phyloP scores from a whole-genome alignment of 2,797 vertebrate species.

The Astyanax mexicanus region DNA sequence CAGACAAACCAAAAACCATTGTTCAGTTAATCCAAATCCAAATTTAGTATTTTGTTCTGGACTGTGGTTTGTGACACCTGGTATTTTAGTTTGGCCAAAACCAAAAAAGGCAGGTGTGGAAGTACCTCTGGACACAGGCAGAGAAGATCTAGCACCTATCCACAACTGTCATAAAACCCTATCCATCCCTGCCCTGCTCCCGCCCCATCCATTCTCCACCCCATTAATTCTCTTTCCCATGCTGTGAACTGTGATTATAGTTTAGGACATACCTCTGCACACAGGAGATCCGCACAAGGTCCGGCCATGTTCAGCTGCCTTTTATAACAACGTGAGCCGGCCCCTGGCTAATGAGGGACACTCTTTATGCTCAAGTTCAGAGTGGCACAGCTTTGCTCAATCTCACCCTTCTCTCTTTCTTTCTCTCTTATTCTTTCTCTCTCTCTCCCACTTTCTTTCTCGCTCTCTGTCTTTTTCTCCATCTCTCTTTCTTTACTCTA shows the following conservation, averaged over 20 bases:
- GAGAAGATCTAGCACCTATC: too few relatives aligned
- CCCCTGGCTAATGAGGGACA: slow-evolving; percentile 26
- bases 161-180: not conserved
- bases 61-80: too few relatives aligned
- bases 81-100: too few relatives aligned
- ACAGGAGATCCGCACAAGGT: not conserved
- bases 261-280: not conserved
- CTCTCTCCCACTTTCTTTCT: not conserved
- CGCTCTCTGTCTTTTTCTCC: not conserved
- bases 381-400: slow-evolving; percentile 1
- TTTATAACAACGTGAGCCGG: not conserved
- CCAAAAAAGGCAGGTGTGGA: too few relatives aligned
- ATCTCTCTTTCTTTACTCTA: not conserved
- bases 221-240: not conserved
- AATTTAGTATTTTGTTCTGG: too few relatives aligned
- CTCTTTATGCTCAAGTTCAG: slow-evolving; percentile 17
- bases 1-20: too few relatives aligned
- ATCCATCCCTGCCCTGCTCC: not conserved
- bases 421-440: not conserved
- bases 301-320: not conserved
- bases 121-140: not conserved
- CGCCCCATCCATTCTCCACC: not conserved
- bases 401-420: not conserved
- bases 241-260: not conserved
- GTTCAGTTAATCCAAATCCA: too few relatives aligned